Evolutionary conservation across 1,140 invertebrate species (phyloP).

Genomic region (Mesaphorura yosii): DNA sequence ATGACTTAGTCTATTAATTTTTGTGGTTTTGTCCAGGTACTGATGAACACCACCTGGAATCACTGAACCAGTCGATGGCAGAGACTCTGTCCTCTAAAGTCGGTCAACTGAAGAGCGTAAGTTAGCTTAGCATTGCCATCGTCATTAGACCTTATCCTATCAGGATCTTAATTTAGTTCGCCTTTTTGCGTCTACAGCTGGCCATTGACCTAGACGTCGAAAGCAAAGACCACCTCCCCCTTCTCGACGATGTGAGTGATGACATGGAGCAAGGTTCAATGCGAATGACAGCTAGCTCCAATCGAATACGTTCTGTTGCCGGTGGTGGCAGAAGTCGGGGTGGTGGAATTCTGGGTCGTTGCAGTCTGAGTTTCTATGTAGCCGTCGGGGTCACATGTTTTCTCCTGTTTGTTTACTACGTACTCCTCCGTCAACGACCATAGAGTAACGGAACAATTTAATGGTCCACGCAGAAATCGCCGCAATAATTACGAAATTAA

Average conservation of each 20-base stretch:
- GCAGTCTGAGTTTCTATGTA: too few relatives aligned
- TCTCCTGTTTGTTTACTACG: too few relatives aligned
- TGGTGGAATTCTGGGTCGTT: not conserved
- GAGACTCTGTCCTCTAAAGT: not conserved
- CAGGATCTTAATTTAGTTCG: not conserved
- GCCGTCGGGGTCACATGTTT: too few relatives aligned
- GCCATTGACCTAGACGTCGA: not conserved
- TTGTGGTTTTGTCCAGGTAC: too few relatives aligned
- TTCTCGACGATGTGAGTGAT: not conserved
- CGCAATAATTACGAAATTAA: too few relatives aligned
- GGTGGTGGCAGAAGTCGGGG: not conserved
- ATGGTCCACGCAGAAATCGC: too few relatives aligned
- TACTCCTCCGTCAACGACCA: too few relatives aligned
- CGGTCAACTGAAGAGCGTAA: not conserved
- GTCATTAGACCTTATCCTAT: not conserved
- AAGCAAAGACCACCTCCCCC: not conserved
- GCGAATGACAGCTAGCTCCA: not conserved
- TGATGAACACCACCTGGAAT: not conserved
- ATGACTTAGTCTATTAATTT: too few relatives aligned
- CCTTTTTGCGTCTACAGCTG: not conserved
- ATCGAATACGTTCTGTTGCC: not conserved
- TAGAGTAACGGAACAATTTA: too few relatives aligned
- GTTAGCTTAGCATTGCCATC: too few relatives aligned
- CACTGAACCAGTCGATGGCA: constrained; percentile 1
- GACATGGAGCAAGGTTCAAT: not conserved